phyloP scores from a whole-genome alignment of 2,797 vertebrate species.

The Sebastes dallii region DNA sequence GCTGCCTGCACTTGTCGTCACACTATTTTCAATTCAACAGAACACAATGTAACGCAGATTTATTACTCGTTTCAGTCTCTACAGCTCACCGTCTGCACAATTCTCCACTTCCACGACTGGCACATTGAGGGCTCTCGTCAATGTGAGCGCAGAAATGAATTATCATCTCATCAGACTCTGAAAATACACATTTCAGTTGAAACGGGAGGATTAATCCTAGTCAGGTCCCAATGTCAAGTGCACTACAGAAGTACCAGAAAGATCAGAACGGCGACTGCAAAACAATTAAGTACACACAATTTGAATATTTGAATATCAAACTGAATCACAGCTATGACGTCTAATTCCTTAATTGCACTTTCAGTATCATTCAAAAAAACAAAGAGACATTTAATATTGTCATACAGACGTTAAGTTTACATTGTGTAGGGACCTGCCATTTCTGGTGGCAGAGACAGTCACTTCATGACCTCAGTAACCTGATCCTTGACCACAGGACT shows the following conservation, averaged over 20 bases:
- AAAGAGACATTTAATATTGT: no score
- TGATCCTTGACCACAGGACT: no score
- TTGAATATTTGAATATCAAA: background rate
- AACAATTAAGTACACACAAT: no score
- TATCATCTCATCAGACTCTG: conserved; percentile 7
- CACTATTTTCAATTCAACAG: background rate
- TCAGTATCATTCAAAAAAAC: no score
- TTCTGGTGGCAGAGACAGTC: no score
- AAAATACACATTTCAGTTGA: background rate
- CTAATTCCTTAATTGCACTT: no score
- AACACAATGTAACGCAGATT: background rate
- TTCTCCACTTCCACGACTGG: conserved; percentile 2
- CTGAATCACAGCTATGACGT: background rate
- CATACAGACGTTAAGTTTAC: no score
- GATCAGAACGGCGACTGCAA: background rate
- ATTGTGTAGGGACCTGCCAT: no score
- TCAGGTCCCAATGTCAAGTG: background rate
- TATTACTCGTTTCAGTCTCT: conserved; percentile 3
- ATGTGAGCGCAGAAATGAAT: conserved; percentile 15
- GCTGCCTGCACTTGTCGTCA: conserved; percentile 3
- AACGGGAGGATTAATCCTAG: conserved; percentile 3
- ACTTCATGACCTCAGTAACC: no score
- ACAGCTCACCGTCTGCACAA: conserved; percentile 1
- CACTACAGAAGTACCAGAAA: background rate
- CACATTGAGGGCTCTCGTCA: background rate